Percentiles rank a stretch among this genome's conserved stretches.
These are phyloP conservation scores for Leucosticte australis DNA, from an alignment of 2,113 vertebrate genomes.

Conservation along the genomic window DNA sequence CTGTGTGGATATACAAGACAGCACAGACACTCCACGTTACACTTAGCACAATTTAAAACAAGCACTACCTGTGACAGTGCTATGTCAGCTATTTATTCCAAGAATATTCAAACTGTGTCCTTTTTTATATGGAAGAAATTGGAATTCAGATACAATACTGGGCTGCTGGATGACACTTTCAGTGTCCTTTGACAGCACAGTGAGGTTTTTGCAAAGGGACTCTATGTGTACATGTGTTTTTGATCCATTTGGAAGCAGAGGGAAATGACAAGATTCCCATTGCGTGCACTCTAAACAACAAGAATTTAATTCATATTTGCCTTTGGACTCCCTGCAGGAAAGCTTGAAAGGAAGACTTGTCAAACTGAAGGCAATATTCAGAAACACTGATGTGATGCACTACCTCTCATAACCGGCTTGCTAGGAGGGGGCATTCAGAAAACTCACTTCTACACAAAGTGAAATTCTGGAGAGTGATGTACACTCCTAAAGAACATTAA, in stretches of 20 bases:
- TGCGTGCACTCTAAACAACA: neutral
- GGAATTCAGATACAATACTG: neutral
- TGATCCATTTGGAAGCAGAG: neutral
- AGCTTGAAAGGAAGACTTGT: neutral
- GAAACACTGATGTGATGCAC: neutral
- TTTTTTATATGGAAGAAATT: neutral
- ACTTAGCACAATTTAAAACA: neutral
- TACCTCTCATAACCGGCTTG: neutral
- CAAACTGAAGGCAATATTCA: neutral
- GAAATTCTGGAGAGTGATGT: neutral
- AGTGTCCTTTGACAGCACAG: neutral
- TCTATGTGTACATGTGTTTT: neutral
- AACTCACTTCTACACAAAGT: neutral
- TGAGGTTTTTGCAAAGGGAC: neutral
- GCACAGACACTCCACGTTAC: neutral
- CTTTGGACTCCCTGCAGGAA: neutral
- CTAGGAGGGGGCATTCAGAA: neutral
- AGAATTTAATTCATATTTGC: neutral
- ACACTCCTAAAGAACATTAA: neutral
- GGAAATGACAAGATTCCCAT: neutral
- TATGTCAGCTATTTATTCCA: neutral
- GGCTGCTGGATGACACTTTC: neutral
- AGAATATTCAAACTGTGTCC: neutral
- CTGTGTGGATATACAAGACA: neutral
- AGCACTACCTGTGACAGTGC: neutral